phyloP scores from a whole-genome alignment of 2,888 invertebrate species.

The Dryobotodes eremita region DNA sequence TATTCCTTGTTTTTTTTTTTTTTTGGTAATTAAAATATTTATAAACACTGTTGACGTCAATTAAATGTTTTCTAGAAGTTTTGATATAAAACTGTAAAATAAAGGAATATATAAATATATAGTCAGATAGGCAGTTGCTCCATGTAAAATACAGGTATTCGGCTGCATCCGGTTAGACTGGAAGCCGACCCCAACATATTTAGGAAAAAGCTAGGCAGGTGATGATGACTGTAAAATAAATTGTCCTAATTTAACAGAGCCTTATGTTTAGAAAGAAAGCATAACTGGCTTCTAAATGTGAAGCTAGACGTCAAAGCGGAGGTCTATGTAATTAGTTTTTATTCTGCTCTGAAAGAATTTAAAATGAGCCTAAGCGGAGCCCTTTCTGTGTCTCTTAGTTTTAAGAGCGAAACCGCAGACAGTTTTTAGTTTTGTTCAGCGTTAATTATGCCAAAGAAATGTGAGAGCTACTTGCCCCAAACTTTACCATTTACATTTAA shows the following conservation, averaged over 20 bases:
- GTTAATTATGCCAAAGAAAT: slow-evolving; percentile 9
- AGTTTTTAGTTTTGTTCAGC: slow-evolving; percentile 16
- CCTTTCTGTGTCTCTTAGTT: slow-evolving; percentile 30
- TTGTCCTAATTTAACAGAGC: not conserved
- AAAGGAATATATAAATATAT: too few species aligned
- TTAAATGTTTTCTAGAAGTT: not conserved
- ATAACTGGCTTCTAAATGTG: slow-evolving; percentile 7
- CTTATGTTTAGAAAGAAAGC: not conserved
- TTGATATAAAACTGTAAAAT: not conserved
- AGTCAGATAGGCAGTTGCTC: too few species aligned
- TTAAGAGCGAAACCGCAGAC: slow-evolving; percentile 17
- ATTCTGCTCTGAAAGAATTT: slow-evolving; percentile 35
- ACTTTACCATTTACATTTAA: not conserved
- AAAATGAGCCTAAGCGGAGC: slow-evolving; percentile 28
- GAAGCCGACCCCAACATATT: too few species aligned
- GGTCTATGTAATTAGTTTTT: slow-evolving; percentile 28
- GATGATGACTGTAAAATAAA: not conserved
- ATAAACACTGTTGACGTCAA: not conserved
- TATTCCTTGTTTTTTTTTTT: not conserved
- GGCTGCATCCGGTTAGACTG: too few species aligned
- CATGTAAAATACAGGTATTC: too few species aligned
- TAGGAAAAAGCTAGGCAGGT: too few species aligned
- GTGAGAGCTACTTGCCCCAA: not conserved
- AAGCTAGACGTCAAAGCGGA: slow-evolving; percentile 25
- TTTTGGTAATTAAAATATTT: not conserved